Evolutionary conservation across 2,797 vertebrate species (phyloP).

Genomic region (Tolypeutes matacus): DNA sequence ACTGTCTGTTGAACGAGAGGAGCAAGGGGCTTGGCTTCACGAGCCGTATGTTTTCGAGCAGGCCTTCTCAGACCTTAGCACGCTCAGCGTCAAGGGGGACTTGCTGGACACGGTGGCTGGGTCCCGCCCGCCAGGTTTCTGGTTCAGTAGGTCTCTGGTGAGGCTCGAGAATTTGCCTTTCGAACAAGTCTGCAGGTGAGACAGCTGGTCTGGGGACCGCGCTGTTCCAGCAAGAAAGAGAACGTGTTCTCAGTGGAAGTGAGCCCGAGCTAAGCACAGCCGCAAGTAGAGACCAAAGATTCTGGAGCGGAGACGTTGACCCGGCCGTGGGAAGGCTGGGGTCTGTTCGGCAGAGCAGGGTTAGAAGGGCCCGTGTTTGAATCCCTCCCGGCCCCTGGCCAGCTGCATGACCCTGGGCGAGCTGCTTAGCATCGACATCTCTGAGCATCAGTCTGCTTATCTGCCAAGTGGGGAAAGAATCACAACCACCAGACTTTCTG

Average conservation of each 20-base stretch:
- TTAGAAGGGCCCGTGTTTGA: not conserved
- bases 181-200: not conserved
- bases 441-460: not conserved
- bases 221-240: not conserved
- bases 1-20: not conserved
- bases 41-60: not conserved
- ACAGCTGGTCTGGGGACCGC: not conserved
- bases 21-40: not conserved
- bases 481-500: not conserved
- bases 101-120: not conserved
- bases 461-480: not conserved
- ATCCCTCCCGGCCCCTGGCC: not conserved
- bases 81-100: fast-evolving
- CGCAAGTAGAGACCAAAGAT: not conserved
- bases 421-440: not conserved
- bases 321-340: not conserved
- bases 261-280: not conserved
- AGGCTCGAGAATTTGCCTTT: not conserved
- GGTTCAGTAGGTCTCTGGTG: not conserved
- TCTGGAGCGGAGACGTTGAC: not conserved
- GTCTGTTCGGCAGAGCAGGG: not conserved
- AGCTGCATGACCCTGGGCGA: not conserved
- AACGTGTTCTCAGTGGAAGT: not conserved
- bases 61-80: not conserved
- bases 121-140: too few species aligned